A percentile compares a stretch with the other conserved stretches of the same genome.
These are phyloP conservation scores for Drosophila eugracilis DNA, from an alignment of 1,140 invertebrate species.

Conservation along the genomic window DNA sequence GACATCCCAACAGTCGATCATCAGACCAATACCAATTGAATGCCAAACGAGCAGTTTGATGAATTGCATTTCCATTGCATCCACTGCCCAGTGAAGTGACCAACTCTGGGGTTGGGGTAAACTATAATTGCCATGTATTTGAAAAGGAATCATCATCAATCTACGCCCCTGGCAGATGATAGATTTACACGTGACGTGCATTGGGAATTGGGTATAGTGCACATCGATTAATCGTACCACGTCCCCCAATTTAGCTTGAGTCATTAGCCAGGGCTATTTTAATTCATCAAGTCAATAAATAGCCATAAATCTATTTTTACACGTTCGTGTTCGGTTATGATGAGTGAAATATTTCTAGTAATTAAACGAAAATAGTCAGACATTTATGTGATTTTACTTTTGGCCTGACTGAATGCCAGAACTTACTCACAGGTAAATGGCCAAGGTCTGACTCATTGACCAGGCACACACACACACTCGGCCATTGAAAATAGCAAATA, in stretches of 20 bases:
- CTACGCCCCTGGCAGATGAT: background rate
- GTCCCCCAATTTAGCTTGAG: too few relatives aligned
- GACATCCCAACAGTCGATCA: constrained; percentile 17
- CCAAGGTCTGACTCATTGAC: constrained; percentile 53
- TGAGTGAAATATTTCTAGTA: constrained; percentile 62
- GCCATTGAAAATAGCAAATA: constrained; percentile 26
- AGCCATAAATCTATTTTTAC: constrained; percentile 38
- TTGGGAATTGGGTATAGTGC: background rate
- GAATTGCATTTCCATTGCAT: constrained; percentile 63
- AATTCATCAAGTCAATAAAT: constrained; percentile 38
- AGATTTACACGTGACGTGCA: constrained; percentile 29
- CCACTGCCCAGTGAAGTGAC: constrained; percentile 19
- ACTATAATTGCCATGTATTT: background rate
- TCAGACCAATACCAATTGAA: constrained; percentile 68
- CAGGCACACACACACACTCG: constrained; percentile 10
- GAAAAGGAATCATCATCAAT: background rate
- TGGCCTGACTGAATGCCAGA: constrained; percentile 33
- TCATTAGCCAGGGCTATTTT: constrained; percentile 32
- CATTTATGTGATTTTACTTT: constrained; percentile 46
- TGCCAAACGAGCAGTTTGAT: constrained; percentile 59
- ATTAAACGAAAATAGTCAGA: constrained; percentile 69
- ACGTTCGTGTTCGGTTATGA: constrained; percentile 28
- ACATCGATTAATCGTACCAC: constrained; percentile 21
- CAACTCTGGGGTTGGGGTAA: too few relatives aligned
- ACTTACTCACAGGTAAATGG: constrained; percentile 48